Evolutionary conservation across 2,888 invertebrate species (phyloP).

Genomic region (Agrotis puta): DNA sequence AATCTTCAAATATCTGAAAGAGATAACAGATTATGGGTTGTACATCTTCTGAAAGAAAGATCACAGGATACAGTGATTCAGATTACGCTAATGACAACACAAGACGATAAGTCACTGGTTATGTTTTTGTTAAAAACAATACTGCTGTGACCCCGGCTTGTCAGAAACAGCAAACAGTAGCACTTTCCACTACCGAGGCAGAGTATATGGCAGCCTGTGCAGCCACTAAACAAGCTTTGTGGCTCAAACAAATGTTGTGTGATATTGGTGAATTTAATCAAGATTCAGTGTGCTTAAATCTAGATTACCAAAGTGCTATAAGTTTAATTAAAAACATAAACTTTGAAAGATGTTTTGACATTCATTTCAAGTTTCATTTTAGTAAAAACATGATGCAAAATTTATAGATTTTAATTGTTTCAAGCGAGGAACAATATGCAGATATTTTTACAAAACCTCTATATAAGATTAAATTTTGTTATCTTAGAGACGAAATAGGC

Average conservation of each 20-base stretch:
- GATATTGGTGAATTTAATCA: conserved; percentile 1
- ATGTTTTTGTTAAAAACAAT: not conserved
- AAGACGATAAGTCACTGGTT: not conserved
- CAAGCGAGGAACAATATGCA: no score
- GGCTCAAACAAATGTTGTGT: not conserved
- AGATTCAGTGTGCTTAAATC: not conserved
- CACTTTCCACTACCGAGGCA: not conserved
- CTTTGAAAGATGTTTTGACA: no score
- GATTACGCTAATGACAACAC: not conserved
- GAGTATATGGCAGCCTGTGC: not conserved
- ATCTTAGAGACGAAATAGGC: no score
- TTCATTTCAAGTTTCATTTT: not conserved
- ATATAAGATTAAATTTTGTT: no score
- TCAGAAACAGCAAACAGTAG: not conserved
- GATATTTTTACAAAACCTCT: no score
- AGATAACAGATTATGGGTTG: no score
- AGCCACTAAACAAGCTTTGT: not conserved
- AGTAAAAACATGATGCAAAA: no score
- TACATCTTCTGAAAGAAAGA: no score
- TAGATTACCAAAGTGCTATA: not conserved
- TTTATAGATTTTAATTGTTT: no score
- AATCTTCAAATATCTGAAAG: no score
- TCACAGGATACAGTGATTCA: not conserved
- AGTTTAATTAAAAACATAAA: not conserved
- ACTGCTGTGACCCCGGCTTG: not conserved